Evolutionary conservation across 2,113 vertebrate genomes (phyloP).

Genomic region (Platycercus adscitus): DNA sequence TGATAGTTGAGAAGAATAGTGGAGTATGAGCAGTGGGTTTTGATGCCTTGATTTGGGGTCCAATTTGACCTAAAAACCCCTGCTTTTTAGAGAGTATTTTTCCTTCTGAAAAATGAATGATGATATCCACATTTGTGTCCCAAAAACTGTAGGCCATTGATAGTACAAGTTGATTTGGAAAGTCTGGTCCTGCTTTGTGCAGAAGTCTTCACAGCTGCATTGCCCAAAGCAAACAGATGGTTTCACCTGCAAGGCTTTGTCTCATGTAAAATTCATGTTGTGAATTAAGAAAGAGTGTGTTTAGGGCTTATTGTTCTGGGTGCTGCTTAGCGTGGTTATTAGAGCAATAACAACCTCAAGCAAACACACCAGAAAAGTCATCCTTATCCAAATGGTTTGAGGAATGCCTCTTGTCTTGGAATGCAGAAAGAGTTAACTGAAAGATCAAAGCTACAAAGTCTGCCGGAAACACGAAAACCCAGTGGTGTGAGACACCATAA

Average conservation of each 20-base stretch:
- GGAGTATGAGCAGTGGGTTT: background rate
- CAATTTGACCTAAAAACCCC: background rate
- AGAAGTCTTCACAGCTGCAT: constrained; percentile 14
- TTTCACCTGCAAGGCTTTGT: constrained; percentile 1
- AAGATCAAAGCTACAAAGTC: constrained; percentile 24
- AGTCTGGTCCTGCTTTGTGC: background rate
- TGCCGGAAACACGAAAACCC: background rate
- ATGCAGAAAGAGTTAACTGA: background rate
- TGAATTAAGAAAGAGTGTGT: background rate
- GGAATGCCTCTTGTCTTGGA: background rate
- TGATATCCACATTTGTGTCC: background rate
- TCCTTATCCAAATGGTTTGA: background rate
- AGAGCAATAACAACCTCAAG: background rate
- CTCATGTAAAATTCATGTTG: background rate
- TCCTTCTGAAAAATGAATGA: background rate
- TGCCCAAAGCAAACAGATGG: constrained; percentile 23
- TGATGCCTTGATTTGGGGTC: background rate
- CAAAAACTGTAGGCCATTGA: background rate
- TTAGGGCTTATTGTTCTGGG: background rate
- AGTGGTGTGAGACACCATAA: background rate
- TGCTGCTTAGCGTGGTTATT: background rate
- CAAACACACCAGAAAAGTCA: background rate
- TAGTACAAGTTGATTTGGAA: background rate
- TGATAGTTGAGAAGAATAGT: background rate
- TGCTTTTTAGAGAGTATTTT: background rate